phyloP scores from a whole-genome alignment of 2,888 invertebrate species.

The Nephrotoma guestfalica region DNA sequence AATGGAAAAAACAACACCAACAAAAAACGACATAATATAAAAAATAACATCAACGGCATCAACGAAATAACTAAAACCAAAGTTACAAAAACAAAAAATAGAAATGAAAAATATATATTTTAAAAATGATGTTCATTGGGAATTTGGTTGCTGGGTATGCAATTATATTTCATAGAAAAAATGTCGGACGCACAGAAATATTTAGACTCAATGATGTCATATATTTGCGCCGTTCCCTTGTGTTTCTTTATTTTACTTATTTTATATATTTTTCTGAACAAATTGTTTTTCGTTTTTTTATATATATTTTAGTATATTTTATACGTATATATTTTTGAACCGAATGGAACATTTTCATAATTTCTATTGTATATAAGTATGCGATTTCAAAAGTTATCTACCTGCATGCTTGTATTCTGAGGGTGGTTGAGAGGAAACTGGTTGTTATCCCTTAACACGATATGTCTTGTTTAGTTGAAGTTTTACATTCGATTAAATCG shows the following conservation, averaged over 20 bases:
- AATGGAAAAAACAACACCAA: constrained; percentile 1
- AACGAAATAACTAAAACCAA: constrained; percentile 1
- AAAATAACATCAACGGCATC: constrained; percentile 3
- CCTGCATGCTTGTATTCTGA: background rate
- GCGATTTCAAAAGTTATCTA: background rate
- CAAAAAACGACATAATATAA: background rate
- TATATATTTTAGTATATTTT: background rate
- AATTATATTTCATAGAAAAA: background rate
- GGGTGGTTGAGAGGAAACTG: background rate
- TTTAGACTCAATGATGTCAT: background rate
- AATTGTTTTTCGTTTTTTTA: background rate
- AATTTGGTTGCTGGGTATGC: background rate
- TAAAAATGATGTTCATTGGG: constrained; percentile 1
- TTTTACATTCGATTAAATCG: background rate
- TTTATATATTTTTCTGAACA: background rate
- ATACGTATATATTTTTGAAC: background rate
- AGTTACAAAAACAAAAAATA: constrained; percentile 1
- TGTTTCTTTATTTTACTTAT: constrained; percentile 2
- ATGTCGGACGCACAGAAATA: background rate
- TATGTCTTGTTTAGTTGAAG: background rate
- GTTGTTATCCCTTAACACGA: background rate
- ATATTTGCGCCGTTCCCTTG: constrained; percentile 9
- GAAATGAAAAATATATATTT: constrained; percentile 2
- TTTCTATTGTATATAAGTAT: background rate
- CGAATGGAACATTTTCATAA: background rate